Evolutionary conservation across 2,797 vertebrate genomes (phyloP).

Genomic region (Pithecia hirsuta): DNA sequence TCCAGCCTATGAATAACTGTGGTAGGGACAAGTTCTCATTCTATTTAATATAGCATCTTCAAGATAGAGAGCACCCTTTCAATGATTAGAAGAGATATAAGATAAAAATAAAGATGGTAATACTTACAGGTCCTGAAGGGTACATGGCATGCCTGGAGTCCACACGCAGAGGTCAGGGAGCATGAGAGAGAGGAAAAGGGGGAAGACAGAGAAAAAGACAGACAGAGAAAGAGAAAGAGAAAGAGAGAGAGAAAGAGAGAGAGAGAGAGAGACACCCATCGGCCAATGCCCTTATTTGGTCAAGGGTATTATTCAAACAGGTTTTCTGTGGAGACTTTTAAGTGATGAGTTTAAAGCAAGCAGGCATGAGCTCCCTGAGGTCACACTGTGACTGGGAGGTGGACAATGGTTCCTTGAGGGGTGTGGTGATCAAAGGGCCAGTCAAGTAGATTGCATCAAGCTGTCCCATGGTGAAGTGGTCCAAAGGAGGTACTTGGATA

Average conservation of each 20-base stretch:
- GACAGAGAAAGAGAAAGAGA: not conserved
- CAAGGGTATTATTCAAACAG: not conserved
- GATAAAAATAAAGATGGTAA: not conserved
- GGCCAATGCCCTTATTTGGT: not conserved
- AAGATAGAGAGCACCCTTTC: not conserved
- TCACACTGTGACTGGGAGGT: not conserved
- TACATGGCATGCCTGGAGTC: not conserved
- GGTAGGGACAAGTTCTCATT: not conserved
- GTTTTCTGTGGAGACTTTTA: not conserved
- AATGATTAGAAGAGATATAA: not conserved
- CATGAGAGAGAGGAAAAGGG: not conserved
- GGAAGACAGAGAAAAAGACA: not conserved
- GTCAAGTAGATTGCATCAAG: not conserved
- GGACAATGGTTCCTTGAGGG: no score
- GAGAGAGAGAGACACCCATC: not conserved
- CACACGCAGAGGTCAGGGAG: not conserved
- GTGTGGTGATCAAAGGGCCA: not conserved
- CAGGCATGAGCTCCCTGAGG: not conserved
- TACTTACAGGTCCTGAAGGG: not conserved
- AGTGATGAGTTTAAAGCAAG: not conserved
- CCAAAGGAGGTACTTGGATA: not conserved
- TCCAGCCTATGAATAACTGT: not conserved
- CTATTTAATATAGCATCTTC: not conserved
- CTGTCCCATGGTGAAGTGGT: not conserved
- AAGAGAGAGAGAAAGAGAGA: not conserved